phyloP scores from a whole-genome alignment of 2,797 vertebrate genomes.

The Ctenochaetus hawaiiensis region DNA sequence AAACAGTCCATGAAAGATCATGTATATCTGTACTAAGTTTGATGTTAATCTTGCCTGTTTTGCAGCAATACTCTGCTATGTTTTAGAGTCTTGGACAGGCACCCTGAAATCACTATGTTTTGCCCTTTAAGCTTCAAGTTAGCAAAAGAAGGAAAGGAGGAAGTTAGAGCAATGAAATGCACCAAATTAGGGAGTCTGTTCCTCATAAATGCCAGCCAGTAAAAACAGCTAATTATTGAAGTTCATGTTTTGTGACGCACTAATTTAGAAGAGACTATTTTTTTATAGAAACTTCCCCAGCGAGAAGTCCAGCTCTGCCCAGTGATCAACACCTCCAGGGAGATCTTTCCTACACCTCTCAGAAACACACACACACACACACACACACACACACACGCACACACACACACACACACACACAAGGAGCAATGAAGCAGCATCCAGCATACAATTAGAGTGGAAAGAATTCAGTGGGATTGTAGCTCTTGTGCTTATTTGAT shows the following conservation, averaged over 20 bases:
- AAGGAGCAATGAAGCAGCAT: constrained; percentile 20
- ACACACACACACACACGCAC: constrained; percentile 6
- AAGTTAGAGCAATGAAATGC: constrained; percentile 3
- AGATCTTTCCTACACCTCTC: constrained; percentile 30
- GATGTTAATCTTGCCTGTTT: not conserved
- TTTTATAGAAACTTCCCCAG: constrained; percentile 49
- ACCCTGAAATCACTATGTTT: not conserved
- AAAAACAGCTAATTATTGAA: constrained; percentile 55
- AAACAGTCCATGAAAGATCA: not conserved
- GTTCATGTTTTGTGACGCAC: constrained; percentile 40
- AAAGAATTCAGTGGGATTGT: not conserved
- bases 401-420: constrained; percentile 11
- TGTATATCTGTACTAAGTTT: not conserved
- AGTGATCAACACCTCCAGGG: constrained; percentile 45
- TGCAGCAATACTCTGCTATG: not conserved
- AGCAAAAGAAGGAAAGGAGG: not conserved
- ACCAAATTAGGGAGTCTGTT: constrained; percentile 39
- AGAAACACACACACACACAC: constrained; percentile 19
- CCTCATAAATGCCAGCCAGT: constrained; percentile 42
- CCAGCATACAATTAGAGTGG: constrained; percentile 18
- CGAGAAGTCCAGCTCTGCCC: constrained; percentile 40
- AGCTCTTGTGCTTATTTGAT: constrained; percentile 3
- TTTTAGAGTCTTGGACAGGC: constrained; percentile 2
- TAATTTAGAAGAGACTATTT: constrained; percentile 41
- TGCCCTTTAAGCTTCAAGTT: not conserved